Percentiles rank a stretch among this genome's conserved stretches.
Evolutionary conservation across 2,888 invertebrate genomes (phyloP).

Genomic region (Drosophila seclusa): DNA sequence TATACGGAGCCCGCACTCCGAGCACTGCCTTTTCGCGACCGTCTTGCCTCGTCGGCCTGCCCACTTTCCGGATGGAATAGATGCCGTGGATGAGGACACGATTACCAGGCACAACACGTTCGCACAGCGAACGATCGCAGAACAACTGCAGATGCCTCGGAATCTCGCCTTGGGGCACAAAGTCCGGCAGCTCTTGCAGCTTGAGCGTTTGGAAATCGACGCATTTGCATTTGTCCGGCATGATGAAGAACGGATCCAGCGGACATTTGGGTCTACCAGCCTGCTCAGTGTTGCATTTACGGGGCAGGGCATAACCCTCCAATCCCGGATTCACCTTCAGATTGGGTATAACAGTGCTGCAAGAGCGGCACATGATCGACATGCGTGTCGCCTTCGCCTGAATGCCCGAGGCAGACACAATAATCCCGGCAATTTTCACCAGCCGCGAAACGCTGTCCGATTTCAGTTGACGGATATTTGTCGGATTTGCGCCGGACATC

Average conservation of each 20-base stretch:
- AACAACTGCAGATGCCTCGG: slow-evolving; percentile 98
- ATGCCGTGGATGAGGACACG: slow-evolving; percentile 96
- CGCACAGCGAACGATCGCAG: slow-evolving; percentile 96
- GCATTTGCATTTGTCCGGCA: slow-evolving; percentile 98
- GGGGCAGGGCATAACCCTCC: slow-evolving; percentile 97
- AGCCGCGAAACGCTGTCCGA: slow-evolving; percentile 96
- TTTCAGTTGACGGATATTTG: slow-evolving; percentile 93
- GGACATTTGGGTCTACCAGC: slow-evolving; percentile 97
- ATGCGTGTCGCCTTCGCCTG: slow-evolving; percentile 98
- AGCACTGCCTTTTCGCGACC: slow-evolving; percentile 92
- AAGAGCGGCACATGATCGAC: slow-evolving; percentile 97
- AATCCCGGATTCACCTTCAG: slow-evolving; percentile 96
- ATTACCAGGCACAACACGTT: slow-evolving; percentile 98
- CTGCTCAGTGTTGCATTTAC: slow-evolving; percentile 98
- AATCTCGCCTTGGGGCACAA: slow-evolving; percentile 96
- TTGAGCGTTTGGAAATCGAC: slow-evolving; percentile 99
- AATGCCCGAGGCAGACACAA: slow-evolving; percentile 96
- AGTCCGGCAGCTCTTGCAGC: slow-evolving; percentile 97
- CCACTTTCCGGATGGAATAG: slow-evolving; percentile 95
- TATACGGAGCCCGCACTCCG: slow-evolving; percentile 97
- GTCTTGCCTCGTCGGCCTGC: slow-evolving; percentile 88
- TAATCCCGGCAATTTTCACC: slow-evolving; percentile 97
- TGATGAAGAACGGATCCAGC: slow-evolving; percentile 98
- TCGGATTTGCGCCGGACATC: slow-evolving; percentile 92
- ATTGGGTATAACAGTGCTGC: slow-evolving; percentile 95